Percentiles rank a stretch among this genome's conserved stretches.
Evolutionary conservation across 2,113 vertebrate species (phyloP).

Genomic region (Percina caprodes): DNA sequence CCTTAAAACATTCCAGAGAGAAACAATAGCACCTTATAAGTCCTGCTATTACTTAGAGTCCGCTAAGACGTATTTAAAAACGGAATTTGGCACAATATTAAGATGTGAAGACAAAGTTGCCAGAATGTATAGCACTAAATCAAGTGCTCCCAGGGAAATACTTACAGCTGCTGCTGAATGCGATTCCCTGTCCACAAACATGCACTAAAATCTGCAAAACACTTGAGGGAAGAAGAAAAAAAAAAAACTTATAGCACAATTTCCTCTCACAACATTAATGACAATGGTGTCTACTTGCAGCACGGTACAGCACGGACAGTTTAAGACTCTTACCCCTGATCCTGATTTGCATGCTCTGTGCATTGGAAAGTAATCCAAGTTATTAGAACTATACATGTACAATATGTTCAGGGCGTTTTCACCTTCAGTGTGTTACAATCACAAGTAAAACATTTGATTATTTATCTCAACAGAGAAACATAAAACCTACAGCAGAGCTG

Average conservation of each 20-base stretch:
- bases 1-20: conserved; percentile 18
- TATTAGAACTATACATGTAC: conserved; percentile 52
- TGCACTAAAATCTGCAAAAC: conserved; percentile 56
- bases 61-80: conserved; percentile 29
- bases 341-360: conserved; percentile 71
- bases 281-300: conserved; percentile 59
- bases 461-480: conserved; percentile 37
- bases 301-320: conserved; percentile 70
- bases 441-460: conserved; percentile 49
- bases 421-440: conserved; percentile 73
- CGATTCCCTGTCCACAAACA: conserved; percentile 49
- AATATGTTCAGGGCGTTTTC: conserved; percentile 55
- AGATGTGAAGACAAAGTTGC: conserved; percentile 47
- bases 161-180: conserved; percentile 47
- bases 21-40: conserved; percentile 32
- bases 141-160: conserved; percentile 44
- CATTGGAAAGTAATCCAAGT: conserved; percentile 53
- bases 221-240: background rate
- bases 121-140: conserved; percentile 42
- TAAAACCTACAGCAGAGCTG: conserved; percentile 42
- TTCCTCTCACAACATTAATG: conserved; percentile 48
- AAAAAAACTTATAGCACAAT: conserved; percentile 21
- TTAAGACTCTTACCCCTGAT: conserved; percentile 63
- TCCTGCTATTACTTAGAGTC: conserved; percentile 15
- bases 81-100: conserved; percentile 75